Conservation (phyloP, 2,113 vertebrate species). For the Notarius lentiginosus region DNA sequence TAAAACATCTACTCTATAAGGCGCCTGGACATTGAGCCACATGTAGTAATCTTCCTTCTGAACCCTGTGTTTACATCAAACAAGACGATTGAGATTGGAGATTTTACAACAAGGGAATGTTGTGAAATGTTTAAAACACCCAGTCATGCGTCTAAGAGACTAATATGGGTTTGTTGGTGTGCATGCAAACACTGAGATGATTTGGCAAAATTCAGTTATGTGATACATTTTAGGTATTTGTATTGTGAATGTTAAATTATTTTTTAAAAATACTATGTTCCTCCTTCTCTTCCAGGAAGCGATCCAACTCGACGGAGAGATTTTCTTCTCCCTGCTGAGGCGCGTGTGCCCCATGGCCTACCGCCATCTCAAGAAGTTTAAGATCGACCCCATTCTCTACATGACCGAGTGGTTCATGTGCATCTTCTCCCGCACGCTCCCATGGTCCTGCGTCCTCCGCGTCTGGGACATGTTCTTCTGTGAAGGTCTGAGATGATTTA, state of each 20-base stretch:
- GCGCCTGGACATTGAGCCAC: too few species aligned
- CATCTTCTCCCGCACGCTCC: constrained; percentile 87
- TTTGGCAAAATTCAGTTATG: background rate
- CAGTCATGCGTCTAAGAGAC: too few species aligned
- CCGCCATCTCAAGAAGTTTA: constrained; percentile 86
- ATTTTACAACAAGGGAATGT: too few species aligned
- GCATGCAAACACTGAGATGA: background rate
- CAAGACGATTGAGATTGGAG: too few species aligned
- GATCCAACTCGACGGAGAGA: constrained; percentile 89
- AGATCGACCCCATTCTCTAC: constrained; percentile 89
- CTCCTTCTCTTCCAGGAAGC: constrained; percentile 74
- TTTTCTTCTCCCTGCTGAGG: constrained; percentile 84
- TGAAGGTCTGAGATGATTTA: constrained; percentile 74
- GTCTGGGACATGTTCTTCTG: constrained; percentile 98
- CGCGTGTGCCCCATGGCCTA: constrained; percentile 84
- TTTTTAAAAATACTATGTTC: background rate
- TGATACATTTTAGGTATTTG: too few species aligned
- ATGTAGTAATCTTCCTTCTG: too few species aligned
- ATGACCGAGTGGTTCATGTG: constrained; percentile 98
- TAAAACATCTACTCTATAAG: too few species aligned
- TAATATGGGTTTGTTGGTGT: too few species aligned
- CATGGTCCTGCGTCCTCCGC: constrained; percentile 84
- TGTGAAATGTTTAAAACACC: too few species aligned
- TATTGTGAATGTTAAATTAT: too few species aligned
- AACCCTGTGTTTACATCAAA: too few species aligned